Conservation (phyloP, 2,797 vertebrate species). For the Xiphorhynchus erythropygius region DNA sequence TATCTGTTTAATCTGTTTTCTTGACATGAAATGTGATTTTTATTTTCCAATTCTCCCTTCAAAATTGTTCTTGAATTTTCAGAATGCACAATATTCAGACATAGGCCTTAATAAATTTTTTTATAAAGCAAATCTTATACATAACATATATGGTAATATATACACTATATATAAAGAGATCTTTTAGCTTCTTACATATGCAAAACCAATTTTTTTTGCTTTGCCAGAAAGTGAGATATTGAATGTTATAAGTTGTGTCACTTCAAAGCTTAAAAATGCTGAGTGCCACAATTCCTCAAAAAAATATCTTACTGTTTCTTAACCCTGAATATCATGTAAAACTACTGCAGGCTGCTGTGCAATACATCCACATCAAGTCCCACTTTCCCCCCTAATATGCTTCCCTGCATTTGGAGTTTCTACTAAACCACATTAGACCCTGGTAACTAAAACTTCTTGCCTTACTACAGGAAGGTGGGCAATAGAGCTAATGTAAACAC, state of each 20-base stretch:
- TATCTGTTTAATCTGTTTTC: neutral
- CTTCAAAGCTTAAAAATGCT: neutral
- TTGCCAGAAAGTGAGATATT: neutral
- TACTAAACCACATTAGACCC: neutral
- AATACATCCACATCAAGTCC: neutral
- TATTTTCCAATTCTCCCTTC: neutral
- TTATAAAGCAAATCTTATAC: neutral
- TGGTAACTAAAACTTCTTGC: neutral
- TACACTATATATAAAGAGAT: neutral
- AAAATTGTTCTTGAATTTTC: neutral
- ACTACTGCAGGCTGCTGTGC: rapidly evolving
- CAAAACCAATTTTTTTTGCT: neutral
- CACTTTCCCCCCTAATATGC: neutral
- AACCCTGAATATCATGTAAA: neutral
- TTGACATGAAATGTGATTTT: neutral
- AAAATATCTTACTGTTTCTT: neutral
- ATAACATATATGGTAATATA: neutral
- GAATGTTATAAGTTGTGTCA: neutral
- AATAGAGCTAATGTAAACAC: neutral
- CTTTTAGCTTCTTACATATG: neutral
- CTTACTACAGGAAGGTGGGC: neutral
- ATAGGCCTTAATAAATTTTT: slow-evolving; percentile 36
- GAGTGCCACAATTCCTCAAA: neutral
- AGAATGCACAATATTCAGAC: neutral
- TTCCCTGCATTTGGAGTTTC: neutral